phyloP scores from a whole-genome alignment of 2,888 invertebrate genomes.

The Phyto melanocephala region DNA sequence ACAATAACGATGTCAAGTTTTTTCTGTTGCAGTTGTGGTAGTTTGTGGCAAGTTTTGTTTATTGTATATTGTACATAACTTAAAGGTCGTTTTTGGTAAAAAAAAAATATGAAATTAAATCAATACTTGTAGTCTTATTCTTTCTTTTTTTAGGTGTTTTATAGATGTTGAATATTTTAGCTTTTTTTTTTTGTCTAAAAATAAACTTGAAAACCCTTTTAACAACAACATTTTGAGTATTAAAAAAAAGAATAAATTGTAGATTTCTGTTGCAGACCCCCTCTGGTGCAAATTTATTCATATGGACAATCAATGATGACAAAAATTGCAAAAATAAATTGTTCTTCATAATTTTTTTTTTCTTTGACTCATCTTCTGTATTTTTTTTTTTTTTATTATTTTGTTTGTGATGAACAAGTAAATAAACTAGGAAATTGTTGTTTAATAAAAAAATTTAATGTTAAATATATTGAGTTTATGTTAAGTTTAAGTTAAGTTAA shows the following conservation, averaged over 20 bases:
- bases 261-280: constrained; percentile 68
- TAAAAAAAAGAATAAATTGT: constrained; percentile 43
- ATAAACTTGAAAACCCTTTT: constrained; percentile 63
- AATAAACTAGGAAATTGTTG: neutral
- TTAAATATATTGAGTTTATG: constrained; percentile 29
- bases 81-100: constrained; percentile 58
- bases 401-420: neutral
- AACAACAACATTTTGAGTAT: constrained; percentile 51
- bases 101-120: constrained; percentile 49
- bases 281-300: constrained; percentile 77
- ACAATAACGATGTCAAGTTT: constrained; percentile 64
- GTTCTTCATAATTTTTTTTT: constrained; percentile 34
- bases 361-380: constrained; percentile 3
- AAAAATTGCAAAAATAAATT: constrained; percentile 72
- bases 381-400: too few relatives aligned
- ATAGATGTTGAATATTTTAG: constrained; percentile 26
- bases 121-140: constrained; percentile 48
- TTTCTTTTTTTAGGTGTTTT: neutral
- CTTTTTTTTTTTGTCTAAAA: constrained; percentile 52
- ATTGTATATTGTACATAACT: constrained; percentile 51
- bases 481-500: constrained; percentile 31
- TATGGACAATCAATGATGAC: constrained; percentile 78
- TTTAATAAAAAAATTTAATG: neutral
- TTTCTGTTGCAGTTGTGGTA: constrained; percentile 22
- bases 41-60: constrained; percentile 55